Percentiles rank a stretch among this genome's conserved stretches.
phyloP scores from a whole-genome alignment of 2,797 vertebrate species.

The Aldrovandia affinis region DNA sequence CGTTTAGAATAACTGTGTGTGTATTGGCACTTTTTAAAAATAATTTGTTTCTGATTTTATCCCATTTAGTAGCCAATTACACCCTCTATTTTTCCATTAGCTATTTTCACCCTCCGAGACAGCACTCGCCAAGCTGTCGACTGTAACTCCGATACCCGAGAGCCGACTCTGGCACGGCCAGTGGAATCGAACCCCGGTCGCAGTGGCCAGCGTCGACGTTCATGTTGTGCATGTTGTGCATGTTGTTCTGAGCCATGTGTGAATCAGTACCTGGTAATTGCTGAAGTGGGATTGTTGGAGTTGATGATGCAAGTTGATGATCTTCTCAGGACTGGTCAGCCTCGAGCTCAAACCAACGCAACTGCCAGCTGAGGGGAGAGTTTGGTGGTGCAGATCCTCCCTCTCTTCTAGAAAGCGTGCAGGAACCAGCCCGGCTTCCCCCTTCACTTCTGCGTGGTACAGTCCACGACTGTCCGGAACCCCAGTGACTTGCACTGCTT shows the following conservation, averaged over 20 bases:
- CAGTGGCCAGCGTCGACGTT: too few relatives aligned
- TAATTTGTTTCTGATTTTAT: too few relatives aligned
- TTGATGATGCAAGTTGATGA: constrained; percentile 66
- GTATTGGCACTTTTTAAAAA: background rate
- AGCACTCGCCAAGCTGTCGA: too few relatives aligned
- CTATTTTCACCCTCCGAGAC: too few relatives aligned
- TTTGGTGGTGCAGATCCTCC: background rate
- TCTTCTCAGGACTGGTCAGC: constrained; percentile 67
- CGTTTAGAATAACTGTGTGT: background rate
- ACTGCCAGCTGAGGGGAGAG: background rate
- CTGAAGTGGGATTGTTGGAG: constrained; percentile 62
- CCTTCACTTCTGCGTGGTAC: constrained; percentile 15
- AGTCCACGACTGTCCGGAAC: constrained; percentile 27
- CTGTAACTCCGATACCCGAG: too few relatives aligned
- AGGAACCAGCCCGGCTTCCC: constrained; percentile 40
- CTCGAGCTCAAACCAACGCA: constrained; percentile 9
- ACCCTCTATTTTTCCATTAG: background rate
- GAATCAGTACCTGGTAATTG: constrained; percentile 59
- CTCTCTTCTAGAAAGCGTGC: constrained; percentile 14
- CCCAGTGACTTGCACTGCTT: constrained; percentile 28
- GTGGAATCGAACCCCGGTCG: too few relatives aligned
- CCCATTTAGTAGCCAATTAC: too few relatives aligned
- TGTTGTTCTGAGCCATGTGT: background rate
- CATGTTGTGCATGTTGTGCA: background rate
- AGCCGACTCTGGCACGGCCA: too few relatives aligned